Evolutionary conservation across 2,113 vertebrate species (phyloP).

Genomic region (Spermophilus dauricus): DNA sequence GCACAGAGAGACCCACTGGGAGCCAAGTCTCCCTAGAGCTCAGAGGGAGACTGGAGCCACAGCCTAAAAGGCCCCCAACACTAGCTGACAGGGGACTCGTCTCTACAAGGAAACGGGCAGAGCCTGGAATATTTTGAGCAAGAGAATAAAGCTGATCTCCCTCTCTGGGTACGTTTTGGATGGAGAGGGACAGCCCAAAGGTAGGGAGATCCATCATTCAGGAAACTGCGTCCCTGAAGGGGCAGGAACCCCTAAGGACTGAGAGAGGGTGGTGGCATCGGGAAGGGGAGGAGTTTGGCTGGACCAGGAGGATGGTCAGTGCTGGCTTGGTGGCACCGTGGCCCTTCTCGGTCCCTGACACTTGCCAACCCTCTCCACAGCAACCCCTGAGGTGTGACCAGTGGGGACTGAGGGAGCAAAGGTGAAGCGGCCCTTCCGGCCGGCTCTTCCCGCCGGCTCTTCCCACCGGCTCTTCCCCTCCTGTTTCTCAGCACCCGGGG

Average conservation of each 20-base stretch:
- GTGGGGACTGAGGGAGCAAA: too few species aligned
- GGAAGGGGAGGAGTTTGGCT: fast-evolving
- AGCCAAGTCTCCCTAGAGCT: fast-evolving
- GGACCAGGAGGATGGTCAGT: neutral
- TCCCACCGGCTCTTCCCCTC: neutral
- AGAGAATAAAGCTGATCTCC: fast-evolving
- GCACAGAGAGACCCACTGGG: too few species aligned
- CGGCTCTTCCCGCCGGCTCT: neutral
- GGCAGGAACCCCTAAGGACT: fast-evolving
- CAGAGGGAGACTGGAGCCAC: too few species aligned
- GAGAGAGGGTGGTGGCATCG: neutral
- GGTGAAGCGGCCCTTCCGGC: neutral
- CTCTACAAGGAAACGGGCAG: neutral
- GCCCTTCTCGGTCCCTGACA: neutral
- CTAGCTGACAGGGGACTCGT: neutral
- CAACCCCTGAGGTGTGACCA: too few species aligned
- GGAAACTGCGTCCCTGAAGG: neutral
- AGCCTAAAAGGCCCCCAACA: neutral
- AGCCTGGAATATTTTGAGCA: neutral
- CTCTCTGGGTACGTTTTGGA: neutral
- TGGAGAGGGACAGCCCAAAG: neutral
- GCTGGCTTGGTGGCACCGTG: neutral
- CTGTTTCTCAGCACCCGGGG: too few species aligned
- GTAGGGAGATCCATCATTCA: too few species aligned
- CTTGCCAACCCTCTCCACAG: fast-evolving